Conservation (phyloP, 2,113 vertebrate species). For the Malurus elegans region DNA sequence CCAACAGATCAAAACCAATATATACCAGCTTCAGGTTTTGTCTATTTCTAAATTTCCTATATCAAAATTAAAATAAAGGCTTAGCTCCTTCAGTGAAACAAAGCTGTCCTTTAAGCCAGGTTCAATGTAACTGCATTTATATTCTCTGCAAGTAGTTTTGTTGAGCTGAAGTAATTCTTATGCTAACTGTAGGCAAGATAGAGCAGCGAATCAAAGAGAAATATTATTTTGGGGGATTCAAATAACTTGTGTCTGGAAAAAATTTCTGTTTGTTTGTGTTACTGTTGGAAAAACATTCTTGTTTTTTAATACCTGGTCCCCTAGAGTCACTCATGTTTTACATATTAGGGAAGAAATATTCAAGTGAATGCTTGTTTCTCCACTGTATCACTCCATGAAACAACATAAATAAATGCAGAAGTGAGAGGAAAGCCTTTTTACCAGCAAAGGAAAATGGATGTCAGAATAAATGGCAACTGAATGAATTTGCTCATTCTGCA, state of each 20-base stretch:
- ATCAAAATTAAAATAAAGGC: not conserved
- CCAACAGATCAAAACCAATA: not conserved
- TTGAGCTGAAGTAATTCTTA: not conserved
- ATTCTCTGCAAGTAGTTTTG: not conserved
- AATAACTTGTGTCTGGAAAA: not conserved
- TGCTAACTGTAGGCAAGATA: not conserved
- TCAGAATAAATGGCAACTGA: not conserved
- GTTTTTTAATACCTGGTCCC: not conserved
- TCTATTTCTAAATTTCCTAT: not conserved
- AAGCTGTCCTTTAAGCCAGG: not conserved
- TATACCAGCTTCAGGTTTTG: not conserved
- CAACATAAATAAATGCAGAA: slow-evolving; percentile 3
- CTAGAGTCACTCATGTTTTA: not conserved
- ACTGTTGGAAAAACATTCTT: not conserved
- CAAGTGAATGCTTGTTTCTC: not conserved
- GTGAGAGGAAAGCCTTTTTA: not conserved
- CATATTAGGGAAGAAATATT: not conserved
- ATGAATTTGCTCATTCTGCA: not conserved
- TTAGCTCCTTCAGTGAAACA: not conserved
- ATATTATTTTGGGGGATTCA: slow-evolving; percentile 5
- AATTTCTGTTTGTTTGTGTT: not conserved
- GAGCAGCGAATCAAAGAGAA: not conserved
- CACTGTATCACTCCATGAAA: not conserved
- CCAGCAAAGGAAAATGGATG: not conserved
- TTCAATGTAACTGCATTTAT: not conserved